Conservation (phyloP, 2,888 invertebrate species). For the Trileptium ribeirensis region DNA sequence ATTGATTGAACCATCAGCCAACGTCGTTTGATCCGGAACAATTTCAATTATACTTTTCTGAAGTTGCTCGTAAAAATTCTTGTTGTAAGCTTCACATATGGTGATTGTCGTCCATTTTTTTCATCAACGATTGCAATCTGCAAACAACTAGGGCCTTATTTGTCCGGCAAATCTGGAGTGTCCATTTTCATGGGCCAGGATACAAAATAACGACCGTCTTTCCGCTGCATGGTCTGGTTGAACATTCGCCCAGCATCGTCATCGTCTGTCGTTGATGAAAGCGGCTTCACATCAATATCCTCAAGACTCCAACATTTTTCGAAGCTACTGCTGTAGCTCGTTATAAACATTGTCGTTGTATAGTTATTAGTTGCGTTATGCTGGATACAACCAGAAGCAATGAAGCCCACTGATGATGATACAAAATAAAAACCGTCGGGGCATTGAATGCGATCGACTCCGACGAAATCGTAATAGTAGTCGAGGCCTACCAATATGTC, state of each 20-base stretch:
- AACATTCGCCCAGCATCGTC: neutral
- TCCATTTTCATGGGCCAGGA: neutral
- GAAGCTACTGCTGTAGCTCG: neutral
- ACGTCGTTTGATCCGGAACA: too few species aligned
- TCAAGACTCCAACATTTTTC: neutral
- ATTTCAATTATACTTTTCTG: too few species aligned
- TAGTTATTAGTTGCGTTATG: neutral
- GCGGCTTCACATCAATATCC: neutral
- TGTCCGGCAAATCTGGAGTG: neutral
- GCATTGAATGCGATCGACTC: neutral
- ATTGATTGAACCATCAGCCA: too few species aligned
- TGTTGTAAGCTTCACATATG: too few species aligned
- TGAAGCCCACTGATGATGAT: neutral
- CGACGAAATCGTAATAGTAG: constrained; percentile 10
- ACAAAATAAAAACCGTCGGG: neutral
- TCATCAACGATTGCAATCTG: too few species aligned
- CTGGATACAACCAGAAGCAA: neutral
- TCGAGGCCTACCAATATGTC: constrained; percentile 2
- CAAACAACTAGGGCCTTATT: too few species aligned
- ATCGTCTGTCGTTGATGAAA: neutral
- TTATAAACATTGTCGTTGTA: neutral
- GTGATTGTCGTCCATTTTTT: too few species aligned
- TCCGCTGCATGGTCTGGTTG: neutral
- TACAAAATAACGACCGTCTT: neutral
- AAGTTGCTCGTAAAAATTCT: too few species aligned